These are phyloP conservation scores for Phodopus roborovskii DNA, from an alignment of 2,113 vertebrate species.

Conservation along the genomic window DNA sequence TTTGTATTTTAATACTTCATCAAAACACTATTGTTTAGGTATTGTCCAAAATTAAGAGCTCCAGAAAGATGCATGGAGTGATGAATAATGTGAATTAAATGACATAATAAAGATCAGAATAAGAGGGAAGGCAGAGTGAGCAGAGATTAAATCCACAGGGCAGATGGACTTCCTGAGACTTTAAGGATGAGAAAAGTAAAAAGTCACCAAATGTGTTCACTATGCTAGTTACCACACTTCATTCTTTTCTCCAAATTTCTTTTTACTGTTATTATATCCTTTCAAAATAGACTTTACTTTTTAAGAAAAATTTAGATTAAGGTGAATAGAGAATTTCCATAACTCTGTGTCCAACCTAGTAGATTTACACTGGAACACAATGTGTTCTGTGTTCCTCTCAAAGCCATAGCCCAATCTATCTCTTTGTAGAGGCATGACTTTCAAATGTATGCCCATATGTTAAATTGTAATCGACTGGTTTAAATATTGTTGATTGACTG, in stretches of 20 bases:
- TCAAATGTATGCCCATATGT: neutral
- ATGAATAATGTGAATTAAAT: conserved; percentile 51
- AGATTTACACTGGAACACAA: neutral
- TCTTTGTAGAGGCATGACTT: conserved; percentile 3
- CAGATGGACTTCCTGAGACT: conserved; percentile 48
- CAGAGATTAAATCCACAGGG: conserved; percentile 29
- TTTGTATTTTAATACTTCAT: neutral
- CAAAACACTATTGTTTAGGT: conserved; percentile 4
- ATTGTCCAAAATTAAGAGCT: neutral
- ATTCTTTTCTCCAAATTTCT: conserved; percentile 24
- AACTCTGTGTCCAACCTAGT: neutral
- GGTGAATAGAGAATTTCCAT: neutral
- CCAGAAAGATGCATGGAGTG: neutral
- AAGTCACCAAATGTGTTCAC: neutral
- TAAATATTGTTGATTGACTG: conserved; percentile 7
- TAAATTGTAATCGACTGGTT: neutral
- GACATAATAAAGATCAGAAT: conserved; percentile 28
- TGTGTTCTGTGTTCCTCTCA: neutral
- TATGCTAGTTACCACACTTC: neutral
- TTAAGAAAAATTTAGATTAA: neutral
- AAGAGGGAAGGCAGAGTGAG: conserved; percentile 37
- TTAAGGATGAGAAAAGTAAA: conserved; percentile 33
- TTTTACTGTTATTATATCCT: conserved; percentile 22
- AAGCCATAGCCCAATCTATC: neutral
- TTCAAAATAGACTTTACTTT: neutral